These are phyloP conservation scores for Epizoanthus rinbou DNA, from an alignment of 92 coral and sea anemone species.

Conservation along the genomic window DNA sequence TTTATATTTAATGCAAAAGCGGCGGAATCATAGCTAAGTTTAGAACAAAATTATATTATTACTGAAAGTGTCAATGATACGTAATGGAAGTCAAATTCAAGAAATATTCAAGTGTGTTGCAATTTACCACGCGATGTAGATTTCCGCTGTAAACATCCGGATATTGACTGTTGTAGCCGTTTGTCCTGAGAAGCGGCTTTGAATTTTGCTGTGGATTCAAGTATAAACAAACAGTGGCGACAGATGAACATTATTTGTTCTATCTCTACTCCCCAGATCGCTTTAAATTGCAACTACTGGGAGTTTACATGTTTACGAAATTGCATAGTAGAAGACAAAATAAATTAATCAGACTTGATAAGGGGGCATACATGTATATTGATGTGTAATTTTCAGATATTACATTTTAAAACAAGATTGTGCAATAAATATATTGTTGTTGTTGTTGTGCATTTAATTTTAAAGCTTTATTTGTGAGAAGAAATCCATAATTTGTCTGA, in stretches of 20 bases:
- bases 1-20: not conserved
- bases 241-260: not conserved
- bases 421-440: too few species aligned
- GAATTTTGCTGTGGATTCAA: constrained; percentile 1
- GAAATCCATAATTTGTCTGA: too few species aligned
- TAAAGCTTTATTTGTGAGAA: too few species aligned
- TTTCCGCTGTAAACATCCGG: constrained; percentile 17
- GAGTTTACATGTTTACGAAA: not conserved
- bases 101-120: not conserved
- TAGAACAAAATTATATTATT: not conserved
- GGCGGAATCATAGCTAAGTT: not conserved
- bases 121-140: constrained; percentile 4
- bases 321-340: not conserved
- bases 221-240: not conserved
- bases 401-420: too few species aligned
- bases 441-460: too few species aligned
- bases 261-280: not conserved
- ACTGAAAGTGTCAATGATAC: not conserved
- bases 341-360: too few species aligned
- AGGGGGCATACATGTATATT: too few species aligned
- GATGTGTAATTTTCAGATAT: too few species aligned
- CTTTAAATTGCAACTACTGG: not conserved
- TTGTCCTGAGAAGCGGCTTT: not conserved
- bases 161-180: too few species aligned
- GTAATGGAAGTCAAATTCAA: too few species aligned